Evolutionary conservation across 2,797 vertebrate species (phyloP).

Genomic region (Lithobates sylvaticus): DNA sequence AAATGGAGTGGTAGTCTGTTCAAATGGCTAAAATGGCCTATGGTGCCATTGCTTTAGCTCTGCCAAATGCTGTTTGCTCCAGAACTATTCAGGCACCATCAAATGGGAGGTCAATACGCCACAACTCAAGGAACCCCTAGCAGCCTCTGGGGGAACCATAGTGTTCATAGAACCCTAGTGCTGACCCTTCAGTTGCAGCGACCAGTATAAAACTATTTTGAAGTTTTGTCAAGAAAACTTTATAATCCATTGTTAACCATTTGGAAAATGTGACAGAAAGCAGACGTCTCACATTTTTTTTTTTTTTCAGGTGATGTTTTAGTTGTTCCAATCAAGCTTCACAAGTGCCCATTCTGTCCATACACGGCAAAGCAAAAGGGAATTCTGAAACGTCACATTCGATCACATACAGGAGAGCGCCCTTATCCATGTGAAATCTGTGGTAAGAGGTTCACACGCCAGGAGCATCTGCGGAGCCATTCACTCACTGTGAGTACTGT

Average conservation of each 20-base stretch:
- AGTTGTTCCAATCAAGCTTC: slow-evolving; percentile 93
- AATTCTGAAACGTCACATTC: slow-evolving; percentile 95
- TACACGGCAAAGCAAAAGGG: slow-evolving; percentile 98
- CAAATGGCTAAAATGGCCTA: too few relatives aligned
- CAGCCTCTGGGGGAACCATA: not conserved
- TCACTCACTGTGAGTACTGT: slow-evolving; percentile 87
- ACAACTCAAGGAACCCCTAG: too few relatives aligned
- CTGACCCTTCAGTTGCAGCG: not conserved
- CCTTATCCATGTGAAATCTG: slow-evolving; percentile 96
- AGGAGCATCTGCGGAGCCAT: slow-evolving; percentile 96
- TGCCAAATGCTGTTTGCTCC: too few relatives aligned
- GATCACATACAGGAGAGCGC: slow-evolving; percentile 96
- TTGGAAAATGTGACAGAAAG: not conserved
- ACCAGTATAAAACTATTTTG: too few relatives aligned
- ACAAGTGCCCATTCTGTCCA: slow-evolving; percentile 96
- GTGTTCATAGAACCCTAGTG: too few relatives aligned
- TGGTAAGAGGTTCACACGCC: slow-evolving; percentile 94
- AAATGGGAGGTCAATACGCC: too few relatives aligned
- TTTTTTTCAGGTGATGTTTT: slow-evolving; percentile 82
- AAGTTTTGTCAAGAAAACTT: too few relatives aligned
- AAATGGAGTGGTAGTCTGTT: too few relatives aligned
- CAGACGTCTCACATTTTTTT: not conserved
- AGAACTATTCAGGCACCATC: too few relatives aligned
- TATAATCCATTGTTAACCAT: not conserved
- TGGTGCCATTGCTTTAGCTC: too few relatives aligned